phyloP scores from a whole-genome alignment of 2,113 vertebrate species.

The Lepus europaeus region DNA sequence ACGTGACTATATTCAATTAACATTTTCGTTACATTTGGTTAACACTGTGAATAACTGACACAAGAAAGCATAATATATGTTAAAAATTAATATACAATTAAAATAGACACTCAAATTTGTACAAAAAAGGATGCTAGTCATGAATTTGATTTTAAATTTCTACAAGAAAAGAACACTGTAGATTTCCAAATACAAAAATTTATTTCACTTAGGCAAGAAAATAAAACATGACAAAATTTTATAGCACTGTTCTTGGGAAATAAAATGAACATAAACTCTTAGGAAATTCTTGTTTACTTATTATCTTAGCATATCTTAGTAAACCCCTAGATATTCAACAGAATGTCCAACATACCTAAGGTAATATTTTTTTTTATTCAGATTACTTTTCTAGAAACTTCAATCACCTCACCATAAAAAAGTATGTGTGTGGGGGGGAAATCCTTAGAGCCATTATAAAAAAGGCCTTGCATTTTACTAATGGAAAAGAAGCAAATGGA shows the following conservation, averaged over 20 bases:
- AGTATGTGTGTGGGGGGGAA: background rate
- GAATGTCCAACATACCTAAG: background rate
- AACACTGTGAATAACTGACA: background rate
- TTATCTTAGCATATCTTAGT: background rate
- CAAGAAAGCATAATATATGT: background rate
- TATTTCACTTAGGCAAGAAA: conserved; percentile 1
- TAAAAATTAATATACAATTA: background rate
- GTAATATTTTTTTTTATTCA: background rate
- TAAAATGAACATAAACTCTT: background rate
- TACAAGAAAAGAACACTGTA: background rate
- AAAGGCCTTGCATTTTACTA: conserved; percentile 2
- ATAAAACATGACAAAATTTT: conserved; percentile 25
- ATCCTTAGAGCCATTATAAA: background rate
- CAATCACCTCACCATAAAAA: background rate
- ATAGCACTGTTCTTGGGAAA: background rate
- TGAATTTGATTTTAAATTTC: background rate
- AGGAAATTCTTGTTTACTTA: background rate
- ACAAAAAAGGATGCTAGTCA: background rate
- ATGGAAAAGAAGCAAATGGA: background rate
- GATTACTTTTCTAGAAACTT: background rate
- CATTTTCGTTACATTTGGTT: background rate
- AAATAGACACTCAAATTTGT: conserved; percentile 17
- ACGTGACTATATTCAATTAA: background rate
- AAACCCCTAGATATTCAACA: background rate
- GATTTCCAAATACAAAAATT: conserved; percentile 37